Evolutionary conservation across 2,797 vertebrate species (phyloP).

Genomic region (Pseudochirops corinnae): DNA sequence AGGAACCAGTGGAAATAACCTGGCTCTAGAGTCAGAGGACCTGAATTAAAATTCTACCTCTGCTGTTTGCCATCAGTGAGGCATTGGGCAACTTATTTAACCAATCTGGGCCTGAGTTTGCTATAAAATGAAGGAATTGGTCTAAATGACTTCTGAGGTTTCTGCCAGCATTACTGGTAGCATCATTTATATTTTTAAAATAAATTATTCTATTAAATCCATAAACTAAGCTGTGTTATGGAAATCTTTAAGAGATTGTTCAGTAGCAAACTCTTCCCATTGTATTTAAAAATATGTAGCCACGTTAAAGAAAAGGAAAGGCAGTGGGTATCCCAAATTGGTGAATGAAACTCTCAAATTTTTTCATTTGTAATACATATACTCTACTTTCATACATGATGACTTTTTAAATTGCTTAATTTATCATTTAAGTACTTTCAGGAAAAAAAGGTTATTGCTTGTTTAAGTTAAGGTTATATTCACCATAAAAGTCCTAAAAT

Average conservation of each 20-base stretch:
- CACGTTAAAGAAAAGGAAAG: neutral
- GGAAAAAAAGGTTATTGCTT: neutral
- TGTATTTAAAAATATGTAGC: neutral
- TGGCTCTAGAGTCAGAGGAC: neutral
- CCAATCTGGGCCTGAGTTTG: neutral
- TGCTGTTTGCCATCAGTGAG: neutral
- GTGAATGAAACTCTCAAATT: neutral
- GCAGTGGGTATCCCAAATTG: neutral
- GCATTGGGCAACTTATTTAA: neutral
- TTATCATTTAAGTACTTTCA: neutral
- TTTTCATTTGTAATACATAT: conserved; percentile 17
- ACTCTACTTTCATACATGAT: neutral
- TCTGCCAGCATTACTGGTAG: neutral
- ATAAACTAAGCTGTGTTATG: neutral
- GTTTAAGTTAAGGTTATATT: neutral
- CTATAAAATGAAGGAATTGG: neutral
- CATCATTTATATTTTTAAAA: neutral
- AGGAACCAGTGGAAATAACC: neutral
- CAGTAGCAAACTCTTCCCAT: neutral
- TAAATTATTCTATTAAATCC: neutral
- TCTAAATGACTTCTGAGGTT: neutral
- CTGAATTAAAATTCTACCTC: neutral
- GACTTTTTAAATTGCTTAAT: neutral
- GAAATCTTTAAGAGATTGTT: neutral
- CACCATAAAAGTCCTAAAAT: neutral